Conservation (phyloP, 2,797 vertebrate genomes). For the Astyanax mexicanus region DNA sequence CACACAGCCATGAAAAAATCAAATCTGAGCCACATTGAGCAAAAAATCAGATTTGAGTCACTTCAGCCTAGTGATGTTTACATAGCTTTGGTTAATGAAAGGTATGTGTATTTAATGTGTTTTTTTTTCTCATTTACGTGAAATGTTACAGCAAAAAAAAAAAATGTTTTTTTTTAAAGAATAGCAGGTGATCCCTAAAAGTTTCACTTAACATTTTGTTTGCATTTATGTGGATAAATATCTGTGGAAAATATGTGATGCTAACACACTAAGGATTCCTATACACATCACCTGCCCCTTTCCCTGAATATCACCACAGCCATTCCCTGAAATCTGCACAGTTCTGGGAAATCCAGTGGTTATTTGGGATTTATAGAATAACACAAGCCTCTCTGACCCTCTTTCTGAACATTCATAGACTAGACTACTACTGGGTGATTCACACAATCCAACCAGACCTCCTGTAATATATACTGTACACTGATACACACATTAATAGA, state of each 20-base stretch:
- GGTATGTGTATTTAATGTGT: too few relatives aligned
- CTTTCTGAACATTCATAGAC: conserved; percentile 29
- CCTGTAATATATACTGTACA: not conserved
- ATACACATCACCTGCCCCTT: conserved; percentile 23
- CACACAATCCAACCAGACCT: conserved; percentile 9
- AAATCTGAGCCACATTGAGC: too few relatives aligned
- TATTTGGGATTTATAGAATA: conserved; percentile 7
- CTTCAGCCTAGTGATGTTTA: too few relatives aligned
- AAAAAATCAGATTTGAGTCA: too few relatives aligned
- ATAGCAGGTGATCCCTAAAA: not conserved
- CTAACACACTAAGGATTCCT: not conserved
- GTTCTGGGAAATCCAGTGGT: conserved; percentile 28
- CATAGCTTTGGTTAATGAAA: too few relatives aligned
- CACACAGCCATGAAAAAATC: too few relatives aligned
- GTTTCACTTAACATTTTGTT: too few relatives aligned
- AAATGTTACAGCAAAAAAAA: too few relatives aligned
- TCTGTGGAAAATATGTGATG: not conserved
- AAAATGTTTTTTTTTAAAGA: not conserved
- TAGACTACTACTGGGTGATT: conserved; percentile 40
- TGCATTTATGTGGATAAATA: not conserved
- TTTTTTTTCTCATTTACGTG: too few relatives aligned
- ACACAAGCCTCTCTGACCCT: conserved; percentile 5
- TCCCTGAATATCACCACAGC: conserved; percentile 18
- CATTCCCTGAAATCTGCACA: conserved; percentile 11
- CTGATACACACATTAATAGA: not conserved